Conservation (phyloP, 2,113 vertebrate genomes). For the Gymnocephalus cernua region DNA sequence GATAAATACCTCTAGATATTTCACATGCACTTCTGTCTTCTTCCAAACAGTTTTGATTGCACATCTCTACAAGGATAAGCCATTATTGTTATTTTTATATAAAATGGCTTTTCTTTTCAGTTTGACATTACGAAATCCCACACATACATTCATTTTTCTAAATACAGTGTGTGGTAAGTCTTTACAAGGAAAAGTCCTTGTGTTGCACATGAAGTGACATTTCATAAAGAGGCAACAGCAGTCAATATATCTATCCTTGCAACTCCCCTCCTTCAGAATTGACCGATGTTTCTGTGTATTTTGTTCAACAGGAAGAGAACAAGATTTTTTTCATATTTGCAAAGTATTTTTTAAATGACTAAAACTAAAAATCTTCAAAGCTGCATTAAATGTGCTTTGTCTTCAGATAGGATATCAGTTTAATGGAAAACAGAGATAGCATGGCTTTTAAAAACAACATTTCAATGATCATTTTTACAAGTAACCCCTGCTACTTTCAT, state of each 20-base stretch:
- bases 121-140: neutral
- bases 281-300: neutral
- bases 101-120: neutral
- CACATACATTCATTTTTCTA: neutral
- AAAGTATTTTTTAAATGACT: too few species aligned
- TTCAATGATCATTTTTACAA: too few species aligned
- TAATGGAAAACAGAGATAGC: too few species aligned
- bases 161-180: neutral
- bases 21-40: neutral
- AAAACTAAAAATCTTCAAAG: too few species aligned
- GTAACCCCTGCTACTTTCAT: too few species aligned
- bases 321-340: too few species aligned
- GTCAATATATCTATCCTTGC: neutral
- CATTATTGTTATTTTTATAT: neutral
- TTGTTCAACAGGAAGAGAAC: neutral
- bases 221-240: neutral
- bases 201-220: neutral
- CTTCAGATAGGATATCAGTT: too few species aligned
- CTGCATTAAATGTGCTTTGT: too few species aligned
- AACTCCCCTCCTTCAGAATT: neutral
- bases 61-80: neutral
- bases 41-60: neutral
- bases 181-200: neutral
- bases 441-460: too few species aligned
- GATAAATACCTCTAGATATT: constrained; percentile 23